phyloP scores from a whole-genome alignment of 2,113 vertebrate genomes.

The Calonectris borealis region DNA sequence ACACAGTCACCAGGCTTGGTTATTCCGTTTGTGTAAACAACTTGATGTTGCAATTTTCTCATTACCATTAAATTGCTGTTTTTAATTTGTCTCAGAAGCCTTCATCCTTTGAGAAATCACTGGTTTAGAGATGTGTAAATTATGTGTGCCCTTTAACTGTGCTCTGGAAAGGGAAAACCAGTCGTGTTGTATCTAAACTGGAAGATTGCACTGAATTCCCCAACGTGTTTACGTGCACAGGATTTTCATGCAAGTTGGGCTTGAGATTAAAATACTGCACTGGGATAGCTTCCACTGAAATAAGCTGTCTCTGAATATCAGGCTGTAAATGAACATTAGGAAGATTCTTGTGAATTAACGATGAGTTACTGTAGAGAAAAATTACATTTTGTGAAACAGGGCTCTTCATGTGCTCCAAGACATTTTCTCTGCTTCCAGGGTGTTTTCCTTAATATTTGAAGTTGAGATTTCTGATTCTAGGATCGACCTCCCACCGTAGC shows the following conservation, averaged over 20 bases:
- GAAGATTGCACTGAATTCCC: background rate
- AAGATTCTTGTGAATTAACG: background rate
- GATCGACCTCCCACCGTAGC: background rate
- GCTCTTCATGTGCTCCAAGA: background rate
- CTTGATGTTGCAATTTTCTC: constrained; percentile 24
- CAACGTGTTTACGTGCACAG: background rate
- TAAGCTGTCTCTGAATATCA: background rate
- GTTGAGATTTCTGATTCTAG: background rate
- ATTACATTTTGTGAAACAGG: background rate
- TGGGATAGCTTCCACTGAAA: background rate
- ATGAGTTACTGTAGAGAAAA: background rate
- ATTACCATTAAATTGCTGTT: background rate
- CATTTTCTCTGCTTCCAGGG: background rate
- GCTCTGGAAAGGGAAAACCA: background rate
- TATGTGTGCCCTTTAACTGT: background rate
- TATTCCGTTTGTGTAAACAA: constrained; percentile 6
- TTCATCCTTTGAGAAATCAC: background rate
- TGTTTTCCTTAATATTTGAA: background rate
- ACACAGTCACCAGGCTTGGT: background rate
- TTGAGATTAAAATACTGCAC: background rate
- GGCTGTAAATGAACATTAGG: background rate
- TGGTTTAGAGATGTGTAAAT: background rate
- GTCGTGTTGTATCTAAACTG: background rate
- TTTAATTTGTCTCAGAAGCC: constrained; percentile 7
- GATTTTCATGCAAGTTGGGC: background rate